phyloP scores from a whole-genome alignment of 1,140 invertebrate species.

The Arion vulgaris region DNA sequence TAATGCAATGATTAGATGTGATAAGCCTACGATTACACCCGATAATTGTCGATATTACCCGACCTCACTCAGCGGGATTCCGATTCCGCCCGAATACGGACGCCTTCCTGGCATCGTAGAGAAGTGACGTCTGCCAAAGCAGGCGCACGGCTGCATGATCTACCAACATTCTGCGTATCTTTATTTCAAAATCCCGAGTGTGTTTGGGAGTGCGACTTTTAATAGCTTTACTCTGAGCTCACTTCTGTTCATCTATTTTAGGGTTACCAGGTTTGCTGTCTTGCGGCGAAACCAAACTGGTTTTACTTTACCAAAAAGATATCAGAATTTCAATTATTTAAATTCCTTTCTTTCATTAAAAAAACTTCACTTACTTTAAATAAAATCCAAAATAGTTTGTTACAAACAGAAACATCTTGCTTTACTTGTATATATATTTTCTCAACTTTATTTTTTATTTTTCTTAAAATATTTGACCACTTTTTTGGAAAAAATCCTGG shows the following conservation, averaged over 20 bases:
- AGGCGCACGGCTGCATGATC: neutral
- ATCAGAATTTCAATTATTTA: neutral
- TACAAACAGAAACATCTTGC: too few relatives aligned
- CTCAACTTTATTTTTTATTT: too few relatives aligned
- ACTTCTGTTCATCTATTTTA: neutral
- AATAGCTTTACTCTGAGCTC: neutral
- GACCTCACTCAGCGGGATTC: constrained; percentile 1
- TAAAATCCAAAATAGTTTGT: neutral
- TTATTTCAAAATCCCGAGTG: constrained; percentile 5
- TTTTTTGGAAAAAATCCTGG: neutral
- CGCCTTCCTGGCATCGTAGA: neutral
- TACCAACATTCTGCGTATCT: constrained; percentile 6
- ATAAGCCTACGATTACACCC: constrained; percentile 9
- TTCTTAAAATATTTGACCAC: neutral
- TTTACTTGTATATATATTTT: too few relatives aligned
- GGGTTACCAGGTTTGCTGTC: constrained; percentile 9
- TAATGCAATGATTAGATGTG: constrained; percentile 1
- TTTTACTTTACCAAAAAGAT: neutral
- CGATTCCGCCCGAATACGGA: constrained; percentile 3
- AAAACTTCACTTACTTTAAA: neutral
- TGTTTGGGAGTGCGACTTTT: constrained; percentile 11
- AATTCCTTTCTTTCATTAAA: neutral
- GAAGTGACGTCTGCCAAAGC: constrained; percentile 7
- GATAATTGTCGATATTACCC: constrained; percentile 14
- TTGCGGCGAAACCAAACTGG: neutral